Evolutionary conservation across 2,797 vertebrate species (phyloP), one percentile per base, ranked within the genome.

Genomic region (Mico argentatus): DNA sequence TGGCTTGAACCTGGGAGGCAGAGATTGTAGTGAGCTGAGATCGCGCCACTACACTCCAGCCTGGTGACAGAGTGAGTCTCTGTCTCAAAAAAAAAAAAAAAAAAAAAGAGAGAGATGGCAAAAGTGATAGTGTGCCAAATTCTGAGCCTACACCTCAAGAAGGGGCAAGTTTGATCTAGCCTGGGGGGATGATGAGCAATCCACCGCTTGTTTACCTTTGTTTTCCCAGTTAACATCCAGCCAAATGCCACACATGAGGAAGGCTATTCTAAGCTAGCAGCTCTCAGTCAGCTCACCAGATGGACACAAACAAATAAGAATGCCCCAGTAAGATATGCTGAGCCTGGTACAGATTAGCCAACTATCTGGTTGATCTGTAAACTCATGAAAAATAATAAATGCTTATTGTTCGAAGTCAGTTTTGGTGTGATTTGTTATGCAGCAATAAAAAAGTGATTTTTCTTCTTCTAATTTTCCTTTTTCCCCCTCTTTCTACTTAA

Each of bases 381-480:
- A 89, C 30, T 75, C 44, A 88, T 30, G 46, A 67, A 77, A 84
- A 96, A 46, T 10, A 94, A 86, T 73, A 84, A 77, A 76, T 73
- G 12, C 26, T 84, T 84, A 52, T 52, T 85, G 26, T 61, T 77
- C 76, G n/a, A 46, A 95, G 46, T 33, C 46, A 67, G 9, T 39
- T 81, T 94, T 79, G 72, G 44, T 88, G 5, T 81, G 61, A 81
- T 91, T 82, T 82, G n/a, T 90, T 97, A 90, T 5, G 30, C 15
- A 85, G 70, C 50, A 91, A 41, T 41, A 55, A 46, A 46, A 48
- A 41, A 86, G 12, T 94, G 5, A 41, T 7, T 88, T 76, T 59
- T 55, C 75, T 86, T 55, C 1, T 61, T 67, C 55, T 26, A 80
- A 61, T 64, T 7, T 57, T 27, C 75, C 91, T 84, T 89, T 27